Conservation (phyloP, 37 sponge, comb jelly and placozoan genomes). For the Mnemiopsis leidyi region DNA sequence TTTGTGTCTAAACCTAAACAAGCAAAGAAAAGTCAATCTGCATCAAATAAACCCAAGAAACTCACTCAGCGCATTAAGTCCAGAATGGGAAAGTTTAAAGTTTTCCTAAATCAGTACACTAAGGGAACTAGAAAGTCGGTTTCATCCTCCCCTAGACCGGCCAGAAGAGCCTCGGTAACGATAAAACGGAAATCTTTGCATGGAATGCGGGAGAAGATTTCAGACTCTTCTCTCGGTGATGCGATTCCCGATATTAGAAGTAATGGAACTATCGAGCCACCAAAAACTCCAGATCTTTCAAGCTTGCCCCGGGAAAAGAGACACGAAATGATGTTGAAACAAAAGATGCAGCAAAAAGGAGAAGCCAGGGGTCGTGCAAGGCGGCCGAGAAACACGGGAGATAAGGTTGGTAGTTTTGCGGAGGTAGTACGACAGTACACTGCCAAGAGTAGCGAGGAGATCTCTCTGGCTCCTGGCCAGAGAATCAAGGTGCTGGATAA, state of each 20-base stretch:
- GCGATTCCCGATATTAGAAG: not conserved
- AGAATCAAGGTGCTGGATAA: not conserved
- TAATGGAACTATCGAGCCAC: not conserved
- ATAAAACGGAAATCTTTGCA: not conserved
- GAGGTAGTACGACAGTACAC: slow-evolving; percentile 6
- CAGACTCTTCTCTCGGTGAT: not conserved
- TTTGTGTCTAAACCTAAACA: slow-evolving; percentile 23
- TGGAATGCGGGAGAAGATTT: slow-evolving; percentile 13
- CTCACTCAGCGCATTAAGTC: not conserved
- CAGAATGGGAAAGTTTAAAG: not conserved
- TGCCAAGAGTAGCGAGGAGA: not conserved
- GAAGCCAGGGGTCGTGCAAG: not conserved
- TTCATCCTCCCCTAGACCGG: not conserved
- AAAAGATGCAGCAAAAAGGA: not conserved
- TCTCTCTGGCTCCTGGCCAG: slow-evolving; percentile 16
- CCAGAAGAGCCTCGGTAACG: not conserved
- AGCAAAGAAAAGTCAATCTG: not conserved
- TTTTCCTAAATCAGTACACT: not conserved
- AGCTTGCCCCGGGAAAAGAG: not conserved
- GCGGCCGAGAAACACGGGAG: not conserved
- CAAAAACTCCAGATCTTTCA: slow-evolving; percentile 5
- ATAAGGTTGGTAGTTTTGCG: not conserved
- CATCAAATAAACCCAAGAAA: not conserved
- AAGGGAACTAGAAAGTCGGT: not conserved
- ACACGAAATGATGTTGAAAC: not conserved